phyloP scores from a whole-genome alignment of 2,113 vertebrate genomes.

The Porphyrio hochstetteri region DNA sequence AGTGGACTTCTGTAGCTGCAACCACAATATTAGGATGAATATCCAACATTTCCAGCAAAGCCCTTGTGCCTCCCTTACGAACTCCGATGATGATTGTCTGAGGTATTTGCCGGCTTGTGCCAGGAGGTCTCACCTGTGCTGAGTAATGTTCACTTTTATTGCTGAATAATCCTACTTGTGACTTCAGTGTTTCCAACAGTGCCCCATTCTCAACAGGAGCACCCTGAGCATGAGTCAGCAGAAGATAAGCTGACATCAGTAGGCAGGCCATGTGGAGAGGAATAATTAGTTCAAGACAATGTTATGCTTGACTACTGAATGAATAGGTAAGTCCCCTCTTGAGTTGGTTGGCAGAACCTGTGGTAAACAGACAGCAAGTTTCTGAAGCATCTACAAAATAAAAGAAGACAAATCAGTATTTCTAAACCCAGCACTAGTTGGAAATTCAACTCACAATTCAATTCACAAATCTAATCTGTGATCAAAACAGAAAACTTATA shows the following conservation, averaged over 20 bases:
- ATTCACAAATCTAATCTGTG: not conserved
- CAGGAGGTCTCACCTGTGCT: conserved; percentile 79
- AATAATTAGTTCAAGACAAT: conserved; percentile 56
- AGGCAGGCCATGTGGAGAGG: conserved; percentile 84
- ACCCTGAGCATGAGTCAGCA: conserved; percentile 79
- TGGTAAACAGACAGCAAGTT: conserved; percentile 26
- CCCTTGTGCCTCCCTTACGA: conserved; percentile 90
- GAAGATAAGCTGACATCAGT: conserved; percentile 80
- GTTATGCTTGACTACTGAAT: conserved; percentile 61
- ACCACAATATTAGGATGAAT: conserved; percentile 91
- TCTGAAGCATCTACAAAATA: conserved; percentile 68
- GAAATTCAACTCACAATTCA: not conserved
- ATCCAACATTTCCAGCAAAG: conserved; percentile 91
- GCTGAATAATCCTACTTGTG: conserved; percentile 65
- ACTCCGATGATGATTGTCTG: conserved; percentile 93
- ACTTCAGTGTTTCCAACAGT: conserved; percentile 67
- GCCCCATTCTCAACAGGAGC: conserved; percentile 74
- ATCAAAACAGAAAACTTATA: not conserved
- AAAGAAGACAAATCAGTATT: conserved; percentile 21
- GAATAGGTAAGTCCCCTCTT: conserved; percentile 48
- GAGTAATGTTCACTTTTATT: conserved; percentile 78
- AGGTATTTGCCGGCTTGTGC: conserved; percentile 83
- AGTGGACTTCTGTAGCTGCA: conserved; percentile 92
- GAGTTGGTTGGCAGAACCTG: conserved; percentile 29
- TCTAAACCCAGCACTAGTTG: not conserved